phyloP scores from a whole-genome alignment of 1,140 invertebrate species.

The Condylostylus longicornis region DNA sequence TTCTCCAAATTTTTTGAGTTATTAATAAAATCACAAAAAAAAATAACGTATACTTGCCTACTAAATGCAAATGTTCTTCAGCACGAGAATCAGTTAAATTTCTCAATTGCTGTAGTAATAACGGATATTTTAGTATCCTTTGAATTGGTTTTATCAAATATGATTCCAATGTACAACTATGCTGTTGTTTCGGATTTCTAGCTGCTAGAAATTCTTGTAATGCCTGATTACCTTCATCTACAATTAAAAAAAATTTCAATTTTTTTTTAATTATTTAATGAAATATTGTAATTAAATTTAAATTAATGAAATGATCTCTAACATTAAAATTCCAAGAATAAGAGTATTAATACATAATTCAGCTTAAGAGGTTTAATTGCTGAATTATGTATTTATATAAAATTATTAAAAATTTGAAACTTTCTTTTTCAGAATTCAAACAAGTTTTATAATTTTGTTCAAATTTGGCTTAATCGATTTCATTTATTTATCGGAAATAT shows the following conservation, averaged over 20 bases:
- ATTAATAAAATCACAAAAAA: constrained; percentile 10
- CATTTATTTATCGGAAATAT: too few relatives aligned
- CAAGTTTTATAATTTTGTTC: too few relatives aligned
- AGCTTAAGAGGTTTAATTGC: too few relatives aligned
- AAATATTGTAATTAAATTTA: too few relatives aligned
- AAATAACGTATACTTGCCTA: constrained; percentile 41
- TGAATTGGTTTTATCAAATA: constrained; percentile 99
- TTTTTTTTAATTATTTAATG: background rate
- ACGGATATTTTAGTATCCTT: constrained; percentile 92
- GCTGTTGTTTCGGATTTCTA: constrained; percentile 87
- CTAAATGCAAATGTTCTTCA: constrained; percentile 85
- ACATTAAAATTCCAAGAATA: too few relatives aligned
- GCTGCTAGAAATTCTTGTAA: constrained; percentile 88
- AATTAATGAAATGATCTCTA: too few relatives aligned
- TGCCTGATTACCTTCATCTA: constrained; percentile 89
- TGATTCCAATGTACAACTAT: constrained; percentile 91
- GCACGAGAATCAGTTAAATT: constrained; percentile 83
- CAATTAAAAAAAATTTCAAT: constrained; percentile 8
- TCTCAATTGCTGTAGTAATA: constrained; percentile 86
- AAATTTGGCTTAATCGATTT: too few relatives aligned
- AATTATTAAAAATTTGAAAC: too few relatives aligned
- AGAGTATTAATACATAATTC: too few relatives aligned
- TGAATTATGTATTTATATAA: too few relatives aligned
- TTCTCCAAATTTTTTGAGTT: background rate
- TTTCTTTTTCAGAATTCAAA: too few relatives aligned